Evolutionary conservation across 2,888 invertebrate species (phyloP), one percentile per base, ranked within the genome.

Genomic region (Epirrita christyi): DNA sequence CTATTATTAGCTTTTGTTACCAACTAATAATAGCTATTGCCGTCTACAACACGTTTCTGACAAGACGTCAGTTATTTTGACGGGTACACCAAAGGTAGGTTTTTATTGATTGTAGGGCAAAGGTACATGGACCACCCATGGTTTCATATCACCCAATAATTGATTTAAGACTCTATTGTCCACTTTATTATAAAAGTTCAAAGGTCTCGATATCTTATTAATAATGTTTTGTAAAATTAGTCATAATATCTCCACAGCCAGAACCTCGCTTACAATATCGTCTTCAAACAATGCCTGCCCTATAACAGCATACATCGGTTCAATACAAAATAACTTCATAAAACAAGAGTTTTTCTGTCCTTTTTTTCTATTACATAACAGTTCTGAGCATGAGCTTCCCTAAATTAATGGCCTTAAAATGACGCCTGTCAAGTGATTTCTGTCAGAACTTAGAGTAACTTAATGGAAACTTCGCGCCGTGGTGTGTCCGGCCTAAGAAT

Each of bases 61-160:
- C 82, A 81, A 78, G 63, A 73, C 75, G 75, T 83, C 81, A 77
- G 66, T 71, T 70, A 45, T 34, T 21, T 44, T 59, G 45, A 59
- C 51, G 42, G 45, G 61, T 59, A 55, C 45, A 44, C 48, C 61
- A 67, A 73, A 78, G 72, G 66, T 73, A 66, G 61, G 67, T 71
- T 77, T 77, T 81, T 76, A 80, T 80, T 83, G 76, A 80, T 80
- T 80, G 76, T 68, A 82, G 76, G 82, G 78, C 80, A 77, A 75
- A 78, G 70, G 63, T 75, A 71, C 65, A 72, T 41, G 61, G 87
- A 83, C 89, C 88, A 79, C 89, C 90, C 85, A 76, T 72, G 61
- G 75, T 62, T 75, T 67, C 62, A 63, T 67, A 71, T 64, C 70
- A 55, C 63, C 71, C 61, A 72, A 72, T 84, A 85, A 89, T 86